Conservation (phyloP, 2,113 vertebrate genomes). For the Anhinga rufa region DNA sequence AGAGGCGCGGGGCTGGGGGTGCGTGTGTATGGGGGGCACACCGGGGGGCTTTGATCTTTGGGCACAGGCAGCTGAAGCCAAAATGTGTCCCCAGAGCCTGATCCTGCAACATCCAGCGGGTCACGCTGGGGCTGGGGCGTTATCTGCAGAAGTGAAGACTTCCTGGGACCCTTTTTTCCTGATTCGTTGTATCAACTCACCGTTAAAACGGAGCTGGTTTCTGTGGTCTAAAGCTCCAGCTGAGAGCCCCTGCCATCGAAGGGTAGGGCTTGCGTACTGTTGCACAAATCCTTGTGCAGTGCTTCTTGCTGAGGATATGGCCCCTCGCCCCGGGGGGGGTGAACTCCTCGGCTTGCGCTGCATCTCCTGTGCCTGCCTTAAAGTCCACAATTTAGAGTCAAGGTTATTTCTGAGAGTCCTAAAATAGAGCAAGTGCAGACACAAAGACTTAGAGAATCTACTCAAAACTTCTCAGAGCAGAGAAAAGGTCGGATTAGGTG, state of each 20-base stretch:
- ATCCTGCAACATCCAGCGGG: background rate
- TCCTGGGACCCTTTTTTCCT: background rate
- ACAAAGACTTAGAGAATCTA: background rate
- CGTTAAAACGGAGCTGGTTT: background rate
- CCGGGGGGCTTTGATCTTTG: background rate
- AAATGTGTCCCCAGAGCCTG: background rate
- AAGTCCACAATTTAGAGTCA: background rate
- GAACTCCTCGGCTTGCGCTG: background rate
- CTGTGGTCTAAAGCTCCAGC: background rate
- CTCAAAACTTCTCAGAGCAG: background rate
- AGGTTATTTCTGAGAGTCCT: background rate
- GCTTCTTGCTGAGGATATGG: background rate
- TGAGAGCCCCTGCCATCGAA: background rate
- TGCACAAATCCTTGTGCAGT: background rate
- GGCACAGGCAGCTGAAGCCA: background rate
- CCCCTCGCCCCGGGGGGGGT: background rate
- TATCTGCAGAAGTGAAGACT: background rate
- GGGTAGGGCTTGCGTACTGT: background rate
- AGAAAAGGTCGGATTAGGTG: slow-evolving; percentile 8
- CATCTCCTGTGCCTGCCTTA: background rate
- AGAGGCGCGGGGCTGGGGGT: rapidly evolving
- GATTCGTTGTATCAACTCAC: background rate
- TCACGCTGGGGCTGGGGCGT: background rate
- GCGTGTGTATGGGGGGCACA: background rate
- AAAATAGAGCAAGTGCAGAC: slow-evolving; percentile 39